A percentile compares a stretch with the other conserved stretches of the same genome.
Evolutionary conservation across 2,797 vertebrate genomes (phyloP).

Genomic region (Gymnothorax javanicus): DNA sequence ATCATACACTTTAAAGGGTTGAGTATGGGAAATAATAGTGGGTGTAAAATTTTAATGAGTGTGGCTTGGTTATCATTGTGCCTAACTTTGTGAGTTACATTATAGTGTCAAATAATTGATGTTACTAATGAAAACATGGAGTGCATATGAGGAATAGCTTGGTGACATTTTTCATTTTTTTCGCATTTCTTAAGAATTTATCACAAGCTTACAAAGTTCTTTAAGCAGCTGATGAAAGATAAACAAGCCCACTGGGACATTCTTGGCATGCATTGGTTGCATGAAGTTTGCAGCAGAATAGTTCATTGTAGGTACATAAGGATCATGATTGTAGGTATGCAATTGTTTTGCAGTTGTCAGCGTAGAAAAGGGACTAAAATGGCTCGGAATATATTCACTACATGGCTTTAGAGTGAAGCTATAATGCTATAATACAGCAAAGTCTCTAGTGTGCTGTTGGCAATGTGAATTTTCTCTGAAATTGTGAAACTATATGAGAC

Average conservation of each 20-base stretch:
- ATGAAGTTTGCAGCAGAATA: neutral
- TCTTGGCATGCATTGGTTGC: neutral
- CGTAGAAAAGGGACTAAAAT: neutral
- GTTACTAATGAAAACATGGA: neutral
- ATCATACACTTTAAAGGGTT: too few species aligned
- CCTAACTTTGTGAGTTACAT: neutral
- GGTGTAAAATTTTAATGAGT: neutral
- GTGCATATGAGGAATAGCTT: neutral
- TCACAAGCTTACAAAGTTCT: neutral
- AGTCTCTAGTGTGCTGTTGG: conserved; percentile 43
- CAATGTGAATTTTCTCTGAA: conserved; percentile 54
- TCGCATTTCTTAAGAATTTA: neutral
- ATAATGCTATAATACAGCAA: neutral
- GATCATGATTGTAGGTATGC: neutral
- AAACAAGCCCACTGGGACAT: conserved; percentile 3
- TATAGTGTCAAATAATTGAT: neutral
- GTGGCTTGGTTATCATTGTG: neutral
- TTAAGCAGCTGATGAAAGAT: conserved; percentile 3
- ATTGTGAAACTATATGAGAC: conserved; percentile 40
- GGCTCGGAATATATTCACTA: neutral
- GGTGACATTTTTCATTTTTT: neutral
- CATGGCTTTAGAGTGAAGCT: neutral
- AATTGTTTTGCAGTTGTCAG: neutral
- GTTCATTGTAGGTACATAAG: neutral
- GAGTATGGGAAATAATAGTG: neutral